These are phyloP conservation scores for Eufriesea mexicana DNA, from an alignment of 1,140 invertebrate species.

Conservation along the genomic window DNA sequence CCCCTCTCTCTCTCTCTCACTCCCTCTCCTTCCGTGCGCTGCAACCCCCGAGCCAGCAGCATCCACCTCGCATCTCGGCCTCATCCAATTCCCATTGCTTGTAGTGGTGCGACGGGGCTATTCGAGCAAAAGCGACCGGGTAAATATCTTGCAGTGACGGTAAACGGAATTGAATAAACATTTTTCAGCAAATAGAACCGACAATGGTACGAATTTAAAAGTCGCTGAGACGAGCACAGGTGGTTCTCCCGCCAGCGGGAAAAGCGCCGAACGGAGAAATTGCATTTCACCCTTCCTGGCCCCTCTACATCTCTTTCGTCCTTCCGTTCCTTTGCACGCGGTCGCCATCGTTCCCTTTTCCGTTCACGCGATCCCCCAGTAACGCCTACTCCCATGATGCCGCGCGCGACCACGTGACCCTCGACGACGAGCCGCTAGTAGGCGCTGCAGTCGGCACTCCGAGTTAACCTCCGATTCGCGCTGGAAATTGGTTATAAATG, in stretches of 20 bases:
- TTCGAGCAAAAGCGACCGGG: slow-evolving; percentile 69
- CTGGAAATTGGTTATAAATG: slow-evolving; percentile 77
- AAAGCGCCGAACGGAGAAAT: slow-evolving; percentile 77
- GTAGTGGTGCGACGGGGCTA: slow-evolving; percentile 56
- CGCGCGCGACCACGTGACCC: slow-evolving; percentile 24
- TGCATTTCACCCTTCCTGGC: slow-evolving; percentile 70
- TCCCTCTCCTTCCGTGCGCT: background rate
- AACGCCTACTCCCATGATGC: slow-evolving; percentile 18
- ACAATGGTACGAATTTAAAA: slow-evolving; percentile 81
- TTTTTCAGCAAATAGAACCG: slow-evolving; percentile 79
- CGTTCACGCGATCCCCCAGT: background rate
- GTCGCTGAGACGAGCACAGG: slow-evolving; percentile 77
- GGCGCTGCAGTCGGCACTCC: slow-evolving; percentile 49
- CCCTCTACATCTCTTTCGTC: slow-evolving; percentile 10
- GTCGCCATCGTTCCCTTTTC: background rate
- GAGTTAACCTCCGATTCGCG: slow-evolving; percentile 71
- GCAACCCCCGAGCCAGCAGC: slow-evolving; percentile 1
- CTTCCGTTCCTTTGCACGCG: background rate
- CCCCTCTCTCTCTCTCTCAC: background rate
- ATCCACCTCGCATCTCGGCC: slow-evolving; percentile 31
- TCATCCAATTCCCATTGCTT: slow-evolving; percentile 65
- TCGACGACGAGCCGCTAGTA: slow-evolving; percentile 2
- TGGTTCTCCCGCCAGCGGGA: slow-evolving; percentile 66
- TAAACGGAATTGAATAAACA: slow-evolving; percentile 81
- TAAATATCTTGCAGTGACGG: slow-evolving; percentile 77